These are phyloP conservation scores for Celastrina argiolus DNA, from an alignment of 2,888 invertebrate species.

Conservation along the genomic window DNA sequence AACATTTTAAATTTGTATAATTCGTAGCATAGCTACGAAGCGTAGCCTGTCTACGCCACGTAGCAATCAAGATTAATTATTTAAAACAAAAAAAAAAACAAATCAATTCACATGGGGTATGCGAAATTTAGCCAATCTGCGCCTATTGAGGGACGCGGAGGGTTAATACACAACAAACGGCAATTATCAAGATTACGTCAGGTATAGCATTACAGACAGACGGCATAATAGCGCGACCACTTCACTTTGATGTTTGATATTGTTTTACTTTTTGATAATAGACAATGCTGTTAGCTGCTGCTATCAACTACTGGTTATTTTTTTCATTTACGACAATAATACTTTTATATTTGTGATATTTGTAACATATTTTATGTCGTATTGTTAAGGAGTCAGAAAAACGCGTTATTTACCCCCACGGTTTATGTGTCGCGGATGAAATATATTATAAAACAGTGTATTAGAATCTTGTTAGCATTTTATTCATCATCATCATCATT, in stretches of 20 bases:
- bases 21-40: not conserved
- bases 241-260: conserved; percentile 25
- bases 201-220: conserved; percentile 38
- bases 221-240: conserved; percentile 37
- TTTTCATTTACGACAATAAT: too few species aligned
- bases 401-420: too few species aligned
- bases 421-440: too few species aligned
- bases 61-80: not conserved
- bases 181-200: conserved; percentile 57
- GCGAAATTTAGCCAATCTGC: conserved; percentile 9
- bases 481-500: too few species aligned
- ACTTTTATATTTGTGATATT: too few species aligned
- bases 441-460: too few species aligned
- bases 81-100: not conserved
- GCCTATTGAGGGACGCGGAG: conserved; percentile 27
- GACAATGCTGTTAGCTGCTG: not conserved
- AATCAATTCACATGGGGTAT: not conserved
- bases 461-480: too few species aligned
- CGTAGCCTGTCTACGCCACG: conserved; percentile 9
- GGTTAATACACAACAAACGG: conserved; percentile 38
- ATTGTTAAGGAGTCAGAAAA: too few species aligned
- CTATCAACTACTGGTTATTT: too few species aligned
- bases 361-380: too few species aligned
- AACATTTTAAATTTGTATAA: not conserved
- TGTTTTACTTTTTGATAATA: not conserved